Percentiles rank a stretch among this genome's conserved stretches.
Conservation (phyloP, 2,113 vertebrate genomes). For the Chloebia gouldiae region DNA sequence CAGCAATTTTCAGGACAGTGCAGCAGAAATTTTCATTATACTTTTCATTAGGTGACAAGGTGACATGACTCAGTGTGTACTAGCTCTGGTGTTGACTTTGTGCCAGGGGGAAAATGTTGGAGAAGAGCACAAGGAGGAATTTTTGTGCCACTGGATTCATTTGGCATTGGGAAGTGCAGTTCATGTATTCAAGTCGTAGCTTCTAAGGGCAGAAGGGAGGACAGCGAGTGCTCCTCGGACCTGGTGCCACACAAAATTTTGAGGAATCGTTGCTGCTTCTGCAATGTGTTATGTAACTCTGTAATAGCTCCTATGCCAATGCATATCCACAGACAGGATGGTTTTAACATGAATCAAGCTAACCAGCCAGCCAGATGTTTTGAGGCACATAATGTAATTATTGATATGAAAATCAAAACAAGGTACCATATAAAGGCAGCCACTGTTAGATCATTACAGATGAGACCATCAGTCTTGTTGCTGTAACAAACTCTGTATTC, state of each 20-base stretch:
- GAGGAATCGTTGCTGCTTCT: not conserved
- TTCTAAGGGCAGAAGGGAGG: not conserved
- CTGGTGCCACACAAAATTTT: not conserved
- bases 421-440: conserved; percentile 33
- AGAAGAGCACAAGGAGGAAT: not conserved
- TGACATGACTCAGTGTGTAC: not conserved
- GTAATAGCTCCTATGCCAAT: not conserved
- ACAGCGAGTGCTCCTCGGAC: not conserved
- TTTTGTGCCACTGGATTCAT: not conserved
- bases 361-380: conserved; percentile 7
- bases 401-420: conserved; percentile 60
- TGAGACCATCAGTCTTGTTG: conserved; percentile 30
- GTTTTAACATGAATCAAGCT: not conserved
- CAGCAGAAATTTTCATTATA: not conserved
- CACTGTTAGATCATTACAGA: conserved; percentile 33
- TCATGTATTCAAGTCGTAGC: not conserved
- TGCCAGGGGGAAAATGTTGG: not conserved
- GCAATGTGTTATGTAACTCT: not conserved
- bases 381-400: conserved; percentile 42
- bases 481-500: conserved; percentile 54
- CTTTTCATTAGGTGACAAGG: not conserved
- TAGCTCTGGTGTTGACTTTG: not conserved
- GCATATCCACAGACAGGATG: not conserved
- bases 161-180: not conserved
- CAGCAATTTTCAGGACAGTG: not conserved